phyloP scores from a whole-genome alignment of 1,140 invertebrate species.

The Ooceraea biroi region DNA sequence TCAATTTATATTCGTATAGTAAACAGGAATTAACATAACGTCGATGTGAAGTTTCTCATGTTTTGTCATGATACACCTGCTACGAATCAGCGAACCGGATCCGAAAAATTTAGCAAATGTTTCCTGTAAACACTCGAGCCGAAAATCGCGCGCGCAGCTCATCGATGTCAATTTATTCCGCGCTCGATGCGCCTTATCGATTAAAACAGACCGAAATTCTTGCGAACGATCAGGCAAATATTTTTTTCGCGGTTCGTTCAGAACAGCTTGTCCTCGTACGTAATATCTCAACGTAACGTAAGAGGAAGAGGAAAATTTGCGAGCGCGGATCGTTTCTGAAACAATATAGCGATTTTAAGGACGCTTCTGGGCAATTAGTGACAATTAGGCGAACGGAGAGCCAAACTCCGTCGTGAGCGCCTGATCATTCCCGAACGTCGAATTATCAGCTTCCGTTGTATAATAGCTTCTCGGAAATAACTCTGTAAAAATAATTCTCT shows the following conservation, averaged over 20 bases:
- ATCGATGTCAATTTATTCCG: constrained; percentile 17
- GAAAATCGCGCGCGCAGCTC: background rate
- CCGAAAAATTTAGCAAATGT: background rate
- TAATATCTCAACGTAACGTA: too few relatives aligned
- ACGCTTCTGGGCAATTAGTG: constrained; percentile 18
- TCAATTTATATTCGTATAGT: background rate
- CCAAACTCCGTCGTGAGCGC: background rate
- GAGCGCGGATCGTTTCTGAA: background rate
- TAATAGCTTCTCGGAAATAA: constrained; percentile 64
- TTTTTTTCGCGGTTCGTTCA: background rate
- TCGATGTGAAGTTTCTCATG: too few relatives aligned
- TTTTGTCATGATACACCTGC: constrained; percentile 16
- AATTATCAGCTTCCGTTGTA: constrained; percentile 48
- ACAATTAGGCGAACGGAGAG: constrained; percentile 37
- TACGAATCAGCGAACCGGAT: background rate
- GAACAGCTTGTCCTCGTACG: background rate
- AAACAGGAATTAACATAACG: constrained; percentile 29
- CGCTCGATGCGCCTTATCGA: background rate
- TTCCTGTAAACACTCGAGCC: background rate
- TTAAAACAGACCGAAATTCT: background rate
- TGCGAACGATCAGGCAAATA: background rate
- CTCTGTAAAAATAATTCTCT: constrained; percentile 63
- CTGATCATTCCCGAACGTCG: constrained; percentile 57
- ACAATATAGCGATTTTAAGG: background rate
- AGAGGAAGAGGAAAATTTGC: background rate